Percentiles rank a stretch among this genome's conserved stretches.
Conservation (phyloP, 2,888 invertebrate species). For the Plusia festucae region DNA sequence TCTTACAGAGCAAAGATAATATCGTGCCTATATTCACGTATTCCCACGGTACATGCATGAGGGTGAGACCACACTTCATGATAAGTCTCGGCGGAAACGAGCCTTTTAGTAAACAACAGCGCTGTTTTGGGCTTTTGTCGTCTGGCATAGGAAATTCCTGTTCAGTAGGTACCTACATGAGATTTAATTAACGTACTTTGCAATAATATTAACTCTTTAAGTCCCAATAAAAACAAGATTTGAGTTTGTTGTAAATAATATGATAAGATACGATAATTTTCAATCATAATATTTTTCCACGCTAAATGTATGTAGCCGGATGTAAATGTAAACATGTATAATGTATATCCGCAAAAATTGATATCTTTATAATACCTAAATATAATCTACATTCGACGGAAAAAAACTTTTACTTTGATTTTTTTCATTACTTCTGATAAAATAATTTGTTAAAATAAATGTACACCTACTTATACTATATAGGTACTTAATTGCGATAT, state of each 20-base stretch:
- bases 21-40: constrained; percentile 18
- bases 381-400: background rate
- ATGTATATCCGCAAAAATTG: background rate
- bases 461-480: too few species aligned
- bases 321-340: background rate
- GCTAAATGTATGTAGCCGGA: too few species aligned
- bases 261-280: too few species aligned
- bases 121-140: constrained; percentile 8
- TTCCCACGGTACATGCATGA: constrained; percentile 25
- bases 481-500: too few species aligned
- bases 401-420: too few species aligned
- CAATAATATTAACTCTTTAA: background rate
- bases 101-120: constrained; percentile 21
- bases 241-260: background rate
- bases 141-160: constrained; percentile 2
- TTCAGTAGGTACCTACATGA: background rate
- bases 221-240: background rate
- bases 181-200: background rate
- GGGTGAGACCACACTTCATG: constrained; percentile 36
- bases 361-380: too few species aligned
- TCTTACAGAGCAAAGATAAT: constrained; percentile 8
- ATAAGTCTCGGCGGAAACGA: constrained; percentile 22
- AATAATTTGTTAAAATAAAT: background rate
- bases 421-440: background rate
- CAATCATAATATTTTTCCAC: background rate